phyloP scores from a whole-genome alignment of 2,113 vertebrate genomes.

The Prinia subflava region DNA sequence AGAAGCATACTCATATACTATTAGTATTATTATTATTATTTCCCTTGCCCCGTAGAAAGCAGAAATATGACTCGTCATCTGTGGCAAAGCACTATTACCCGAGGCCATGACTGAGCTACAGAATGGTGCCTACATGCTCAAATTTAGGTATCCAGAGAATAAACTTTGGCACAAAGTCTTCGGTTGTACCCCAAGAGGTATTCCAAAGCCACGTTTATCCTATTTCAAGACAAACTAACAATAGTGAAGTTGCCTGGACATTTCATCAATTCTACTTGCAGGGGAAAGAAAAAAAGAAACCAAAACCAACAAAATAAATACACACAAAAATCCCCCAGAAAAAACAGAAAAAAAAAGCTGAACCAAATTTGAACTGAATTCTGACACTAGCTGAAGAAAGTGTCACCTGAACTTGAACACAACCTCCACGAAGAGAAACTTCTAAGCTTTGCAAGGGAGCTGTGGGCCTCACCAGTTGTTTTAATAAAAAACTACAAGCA shows the following conservation, averaged over 20 bases:
- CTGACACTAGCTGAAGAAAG: not conserved
- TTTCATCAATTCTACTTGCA: not conserved
- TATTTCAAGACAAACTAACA: not conserved
- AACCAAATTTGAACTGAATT: not conserved
- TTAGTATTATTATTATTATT: not conserved
- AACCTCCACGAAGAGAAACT: not conserved
- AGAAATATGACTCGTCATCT: not conserved
- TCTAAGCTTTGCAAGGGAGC: not conserved
- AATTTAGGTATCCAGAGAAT: not conserved
- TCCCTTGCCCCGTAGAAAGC: not conserved
- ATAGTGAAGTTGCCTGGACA: accelerated
- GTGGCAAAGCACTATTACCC: not conserved
- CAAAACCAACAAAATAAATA: not conserved
- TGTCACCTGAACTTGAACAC: not conserved
- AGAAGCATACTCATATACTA: not conserved
- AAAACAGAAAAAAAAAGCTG: no score
- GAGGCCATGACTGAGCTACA: not conserved
- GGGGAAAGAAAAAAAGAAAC: not conserved
- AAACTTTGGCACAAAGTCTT: not conserved
- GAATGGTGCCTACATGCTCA: accelerated
- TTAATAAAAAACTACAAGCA: not conserved
- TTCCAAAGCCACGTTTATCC: not conserved
- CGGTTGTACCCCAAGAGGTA: not conserved
- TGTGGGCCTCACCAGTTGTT: not conserved
- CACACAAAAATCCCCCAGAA: no score